Evolutionary conservation across 2,888 invertebrate species (phyloP).

Genomic region (Linnaemya tessellans): DNA sequence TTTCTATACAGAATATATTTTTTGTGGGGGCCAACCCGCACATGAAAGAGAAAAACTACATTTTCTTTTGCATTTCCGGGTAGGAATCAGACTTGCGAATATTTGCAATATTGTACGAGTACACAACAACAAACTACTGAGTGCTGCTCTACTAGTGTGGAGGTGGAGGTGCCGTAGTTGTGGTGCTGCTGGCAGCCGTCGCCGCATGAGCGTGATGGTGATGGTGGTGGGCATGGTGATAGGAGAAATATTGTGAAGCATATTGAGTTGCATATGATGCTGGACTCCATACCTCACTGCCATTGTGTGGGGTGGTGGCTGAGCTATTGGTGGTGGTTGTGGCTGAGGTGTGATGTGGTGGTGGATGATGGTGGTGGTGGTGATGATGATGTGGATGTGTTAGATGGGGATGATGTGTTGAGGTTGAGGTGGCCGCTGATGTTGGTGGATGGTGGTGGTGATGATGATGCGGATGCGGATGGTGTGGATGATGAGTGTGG

Average conservation of each 20-base stretch:
- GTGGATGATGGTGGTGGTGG: slow-evolving; percentile 64
- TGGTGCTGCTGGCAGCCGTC: slow-evolving; percentile 65
- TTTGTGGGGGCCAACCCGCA: background rate
- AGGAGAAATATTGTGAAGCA: slow-evolving; percentile 86
- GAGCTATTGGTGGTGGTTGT: slow-evolving; percentile 52
- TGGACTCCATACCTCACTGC: slow-evolving; percentile 86
- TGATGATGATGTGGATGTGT: slow-evolving; percentile 72
- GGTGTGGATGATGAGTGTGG: slow-evolving; percentile 73
- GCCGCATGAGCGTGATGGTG: slow-evolving; percentile 79
- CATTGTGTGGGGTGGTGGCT: slow-evolving; percentile 81
- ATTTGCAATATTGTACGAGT: slow-evolving; percentile 4
- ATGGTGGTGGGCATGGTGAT: slow-evolving; percentile 84
- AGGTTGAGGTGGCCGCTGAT: slow-evolving; percentile 72
- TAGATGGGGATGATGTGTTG: slow-evolving; percentile 71
- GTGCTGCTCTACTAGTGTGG: slow-evolving; percentile 69
- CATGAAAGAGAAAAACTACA: slow-evolving; percentile 1
- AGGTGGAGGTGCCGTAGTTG: slow-evolving; percentile 67
- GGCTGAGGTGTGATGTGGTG: slow-evolving; percentile 61
- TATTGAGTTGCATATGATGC: slow-evolving; percentile 85
- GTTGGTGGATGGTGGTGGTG: slow-evolving; percentile 62
- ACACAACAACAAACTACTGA: slow-evolving; percentile 70
- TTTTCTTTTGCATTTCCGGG: slow-evolving; percentile 10
- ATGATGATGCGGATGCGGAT: slow-evolving; percentile 70
- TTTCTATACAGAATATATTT: slow-evolving; percentile 7
- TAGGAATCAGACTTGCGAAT: slow-evolving; percentile 17